Percentiles rank a stretch among this genome's conserved stretches.
phyloP scores from a whole-genome alignment of 2,113 vertebrate genomes.

The Empidonax alnorum region DNA sequence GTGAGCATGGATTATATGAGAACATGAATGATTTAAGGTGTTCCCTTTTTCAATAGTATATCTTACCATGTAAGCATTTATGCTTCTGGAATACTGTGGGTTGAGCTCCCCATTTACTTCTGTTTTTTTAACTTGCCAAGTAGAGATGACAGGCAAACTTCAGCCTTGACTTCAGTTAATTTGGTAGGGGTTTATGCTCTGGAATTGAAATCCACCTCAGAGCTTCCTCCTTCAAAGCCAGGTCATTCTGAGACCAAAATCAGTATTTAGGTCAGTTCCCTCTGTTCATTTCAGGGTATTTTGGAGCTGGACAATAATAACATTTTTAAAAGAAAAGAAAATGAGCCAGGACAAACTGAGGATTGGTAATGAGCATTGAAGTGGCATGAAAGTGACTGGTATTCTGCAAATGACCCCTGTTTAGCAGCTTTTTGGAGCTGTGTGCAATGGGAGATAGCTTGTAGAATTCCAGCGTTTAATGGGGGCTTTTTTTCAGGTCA shows the following conservation, averaged over 20 bases:
- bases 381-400: constrained; percentile 47
- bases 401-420: constrained; percentile 32
- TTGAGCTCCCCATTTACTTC: background rate
- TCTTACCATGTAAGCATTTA: background rate
- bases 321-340: background rate
- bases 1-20: background rate
- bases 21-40: background rate
- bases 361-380: constrained; percentile 19
- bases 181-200: background rate
- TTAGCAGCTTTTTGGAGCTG: constrained; percentile 20
- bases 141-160: background rate
- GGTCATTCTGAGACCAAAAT: background rate
- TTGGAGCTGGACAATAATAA: background rate
- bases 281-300: background rate
- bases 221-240: background rate
- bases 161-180: background rate
- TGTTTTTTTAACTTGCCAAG: background rate
- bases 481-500: background rate
- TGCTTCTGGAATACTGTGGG: background rate
- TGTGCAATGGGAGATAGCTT: constrained; percentile 28
- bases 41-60: background rate
- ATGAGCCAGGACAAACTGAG: background rate
- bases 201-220: background rate
- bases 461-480: constrained; percentile 31
- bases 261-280: background rate